phyloP scores from a whole-genome alignment of 37 sponge, comb jelly and placozoan species.

The Beroe ovata region DNA sequence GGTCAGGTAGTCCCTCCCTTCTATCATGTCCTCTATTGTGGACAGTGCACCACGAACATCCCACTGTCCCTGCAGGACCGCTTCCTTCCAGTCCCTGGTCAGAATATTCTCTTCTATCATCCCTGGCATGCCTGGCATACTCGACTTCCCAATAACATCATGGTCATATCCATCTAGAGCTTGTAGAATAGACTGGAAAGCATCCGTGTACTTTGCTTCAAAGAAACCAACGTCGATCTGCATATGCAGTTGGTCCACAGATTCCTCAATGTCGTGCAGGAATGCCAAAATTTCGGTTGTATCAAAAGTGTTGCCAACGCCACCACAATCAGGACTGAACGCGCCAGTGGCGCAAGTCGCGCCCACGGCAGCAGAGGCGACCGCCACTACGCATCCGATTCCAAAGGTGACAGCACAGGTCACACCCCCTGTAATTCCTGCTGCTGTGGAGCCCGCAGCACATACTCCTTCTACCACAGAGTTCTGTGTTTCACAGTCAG shows the following conservation, averaged over 20 bases:
- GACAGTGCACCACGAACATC: background rate
- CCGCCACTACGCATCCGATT: background rate
- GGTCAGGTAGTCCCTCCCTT: background rate
- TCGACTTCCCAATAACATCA: background rate
- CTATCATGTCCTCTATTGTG: background rate
- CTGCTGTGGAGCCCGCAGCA: background rate
- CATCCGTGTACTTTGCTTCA: background rate
- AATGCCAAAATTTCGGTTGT: background rate
- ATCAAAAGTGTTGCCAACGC: background rate
- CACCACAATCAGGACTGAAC: background rate
- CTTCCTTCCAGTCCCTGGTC: background rate
- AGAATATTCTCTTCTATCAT: background rate
- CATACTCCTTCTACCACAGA: background rate
- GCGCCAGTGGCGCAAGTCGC: background rate
- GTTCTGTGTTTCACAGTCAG: background rate
- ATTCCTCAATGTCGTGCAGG: constrained; percentile 9
- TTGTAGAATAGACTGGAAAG: background rate
- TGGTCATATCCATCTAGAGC: background rate
- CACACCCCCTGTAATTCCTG: background rate
- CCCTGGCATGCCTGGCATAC: background rate
- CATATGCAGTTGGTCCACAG: background rate
- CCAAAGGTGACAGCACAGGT: background rate
- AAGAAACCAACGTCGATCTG: background rate
- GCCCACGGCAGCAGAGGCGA: background rate
- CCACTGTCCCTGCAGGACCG: background rate